A percentile compares a stretch with the other conserved stretches of the same genome.
Conservation (phyloP, 2,113 vertebrate species). For the Etheostoma cragini region DNA sequence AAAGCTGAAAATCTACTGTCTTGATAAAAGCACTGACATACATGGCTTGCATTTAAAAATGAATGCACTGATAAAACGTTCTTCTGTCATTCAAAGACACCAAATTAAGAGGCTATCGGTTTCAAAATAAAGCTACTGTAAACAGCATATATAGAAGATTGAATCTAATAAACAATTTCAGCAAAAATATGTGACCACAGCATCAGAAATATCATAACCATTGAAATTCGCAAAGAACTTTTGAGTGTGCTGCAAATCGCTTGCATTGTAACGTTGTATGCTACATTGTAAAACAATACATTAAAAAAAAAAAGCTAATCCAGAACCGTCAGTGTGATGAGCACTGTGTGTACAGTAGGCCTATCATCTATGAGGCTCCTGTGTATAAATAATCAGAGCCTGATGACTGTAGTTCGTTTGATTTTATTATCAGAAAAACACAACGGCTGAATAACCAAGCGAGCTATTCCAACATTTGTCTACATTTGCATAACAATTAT, state of each 20-base stretch:
- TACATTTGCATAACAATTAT: neutral
- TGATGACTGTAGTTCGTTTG: neutral
- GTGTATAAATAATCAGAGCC: neutral
- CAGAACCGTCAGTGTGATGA: neutral
- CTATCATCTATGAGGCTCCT: constrained; percentile 49
- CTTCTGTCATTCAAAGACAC: neutral
- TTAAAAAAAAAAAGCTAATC: neutral
- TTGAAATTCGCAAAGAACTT: neutral
- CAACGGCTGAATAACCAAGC: neutral
- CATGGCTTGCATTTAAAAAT: neutral
- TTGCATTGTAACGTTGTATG: too few species aligned
- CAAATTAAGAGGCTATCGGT: neutral
- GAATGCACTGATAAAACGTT: neutral
- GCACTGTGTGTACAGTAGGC: constrained; percentile 26
- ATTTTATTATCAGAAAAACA: neutral
- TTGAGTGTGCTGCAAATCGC: neutral
- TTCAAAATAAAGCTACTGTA: neutral
- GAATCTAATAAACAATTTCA: neutral
- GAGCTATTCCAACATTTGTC: neutral
- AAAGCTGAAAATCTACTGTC: neutral
- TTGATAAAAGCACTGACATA: neutral
- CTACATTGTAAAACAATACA: neutral
- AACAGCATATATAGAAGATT: neutral
- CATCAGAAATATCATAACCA: neutral
- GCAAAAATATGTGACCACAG: neutral